phyloP scores from a whole-genome alignment of 2,797 vertebrate species.

The Phoeniculus purpureus region DNA sequence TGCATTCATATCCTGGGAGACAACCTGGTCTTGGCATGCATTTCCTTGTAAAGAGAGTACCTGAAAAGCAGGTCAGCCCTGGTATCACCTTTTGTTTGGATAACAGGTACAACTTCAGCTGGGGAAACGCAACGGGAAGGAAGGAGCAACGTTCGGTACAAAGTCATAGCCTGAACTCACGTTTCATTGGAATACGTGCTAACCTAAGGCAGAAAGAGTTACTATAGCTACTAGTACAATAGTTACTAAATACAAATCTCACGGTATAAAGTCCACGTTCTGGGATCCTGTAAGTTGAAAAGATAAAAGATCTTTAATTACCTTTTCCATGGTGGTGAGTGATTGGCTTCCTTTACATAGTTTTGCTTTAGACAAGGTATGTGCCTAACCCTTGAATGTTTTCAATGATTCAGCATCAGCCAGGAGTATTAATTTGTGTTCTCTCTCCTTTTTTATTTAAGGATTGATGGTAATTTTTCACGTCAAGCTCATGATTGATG shows the following conservation, averaged over 20 bases:
- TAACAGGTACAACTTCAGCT: background rate
- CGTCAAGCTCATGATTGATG: conserved; percentile 69
- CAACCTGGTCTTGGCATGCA: background rate
- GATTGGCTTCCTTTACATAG: conserved; percentile 29
- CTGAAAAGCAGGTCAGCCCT: conserved; percentile 6
- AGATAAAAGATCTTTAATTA: conserved; percentile 71
- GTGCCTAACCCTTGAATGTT: conserved; percentile 35
- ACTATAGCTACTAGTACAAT: conserved; percentile 67
- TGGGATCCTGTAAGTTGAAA: conserved; percentile 35
- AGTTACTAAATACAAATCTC: conserved; percentile 56
- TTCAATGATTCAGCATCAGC: conserved; percentile 37
- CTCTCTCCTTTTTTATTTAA: conserved; percentile 48
- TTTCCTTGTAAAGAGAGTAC: background rate
- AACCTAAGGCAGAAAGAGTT: conserved; percentile 54
- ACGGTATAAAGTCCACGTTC: conserved; percentile 26
- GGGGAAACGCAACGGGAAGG: background rate
- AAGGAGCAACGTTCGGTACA: background rate
- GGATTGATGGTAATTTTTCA: conserved; percentile 64
- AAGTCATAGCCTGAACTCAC: conserved; percentile 10
- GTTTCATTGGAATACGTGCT: conserved; percentile 35
- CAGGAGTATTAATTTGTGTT: conserved; percentile 14
- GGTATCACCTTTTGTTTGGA: background rate
- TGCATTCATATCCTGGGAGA: background rate
- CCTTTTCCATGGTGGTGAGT: conserved; percentile 41
- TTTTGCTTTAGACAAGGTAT: conserved; percentile 15